Evolutionary conservation across 2,888 invertebrate species (phyloP).

Genomic region (Scotopteryx bipunctaria): DNA sequence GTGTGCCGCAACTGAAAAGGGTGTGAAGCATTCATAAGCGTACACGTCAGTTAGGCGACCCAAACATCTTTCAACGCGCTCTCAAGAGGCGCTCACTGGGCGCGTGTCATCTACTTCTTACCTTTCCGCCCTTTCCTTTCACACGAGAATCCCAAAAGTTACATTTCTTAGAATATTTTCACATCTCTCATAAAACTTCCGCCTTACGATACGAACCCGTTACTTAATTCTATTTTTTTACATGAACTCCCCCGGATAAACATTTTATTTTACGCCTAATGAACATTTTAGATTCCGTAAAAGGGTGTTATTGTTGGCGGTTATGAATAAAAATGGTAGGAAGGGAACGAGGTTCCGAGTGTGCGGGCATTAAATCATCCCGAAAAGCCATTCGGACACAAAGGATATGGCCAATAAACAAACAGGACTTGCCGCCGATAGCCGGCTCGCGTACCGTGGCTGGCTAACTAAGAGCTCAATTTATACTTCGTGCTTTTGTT

Average conservation of each 20-base stretch:
- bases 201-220: conserved; percentile 46
- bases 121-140: conserved; percentile 52
- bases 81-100: conserved; percentile 63
- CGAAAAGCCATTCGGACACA: conserved; percentile 68
- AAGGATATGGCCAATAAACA: conserved; percentile 76
- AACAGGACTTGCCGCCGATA: conserved; percentile 62
- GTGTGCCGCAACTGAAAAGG: conserved; percentile 52
- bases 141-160: conserved; percentile 50
- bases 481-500: conserved; percentile 54
- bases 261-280: conserved; percentile 43
- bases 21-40: conserved; percentile 69
- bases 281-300: conserved; percentile 50
- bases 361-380: conserved; percentile 65
- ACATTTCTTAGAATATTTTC: conserved; percentile 50
- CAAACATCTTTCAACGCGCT: conserved; percentile 69
- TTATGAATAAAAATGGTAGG: conserved; percentile 60
- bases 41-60: conserved; percentile 67
- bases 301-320: conserved; percentile 51
- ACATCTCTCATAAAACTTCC: conserved; percentile 45
- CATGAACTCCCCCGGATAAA: conserved; percentile 35
- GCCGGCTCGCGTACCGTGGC: conserved; percentile 37
- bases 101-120: conserved; percentile 65
- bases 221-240: conserved; percentile 42
- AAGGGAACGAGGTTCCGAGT: conserved; percentile 50
- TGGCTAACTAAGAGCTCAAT: conserved; percentile 56